Evolutionary conservation across 53 echinoderm and acorn worm genomes (phyloP), one percentile per base, ranked within the genome.

Genomic region (Holothuria leucospilota): DNA sequence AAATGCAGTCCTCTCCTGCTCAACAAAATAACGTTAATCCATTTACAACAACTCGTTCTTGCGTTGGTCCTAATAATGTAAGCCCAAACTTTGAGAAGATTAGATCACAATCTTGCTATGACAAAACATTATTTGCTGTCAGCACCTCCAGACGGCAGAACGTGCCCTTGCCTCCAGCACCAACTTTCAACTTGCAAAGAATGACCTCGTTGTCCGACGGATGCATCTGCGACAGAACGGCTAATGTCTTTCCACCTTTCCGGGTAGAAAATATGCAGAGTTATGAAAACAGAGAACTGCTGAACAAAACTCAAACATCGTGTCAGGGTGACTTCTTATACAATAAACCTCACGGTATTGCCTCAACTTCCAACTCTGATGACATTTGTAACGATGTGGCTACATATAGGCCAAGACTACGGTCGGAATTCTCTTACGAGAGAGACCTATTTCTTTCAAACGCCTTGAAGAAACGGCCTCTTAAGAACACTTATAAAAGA

Each of bases 401-500:
- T 9, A 23, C 80, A 5, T 6, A 9, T 59, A 29, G 60, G 20
- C 2, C 20, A 51, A 59, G 80, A 34, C 56, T 80, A 20, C 24
- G 53, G 6, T 80, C 80, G 2, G 80, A 80, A 15, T 80, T 80
- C 21, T 58, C 80, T 7, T 29, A 16, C 39, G 80, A 59, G 34
- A 51, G 80, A 38, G 80, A 80, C 34, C 59, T 62, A 20, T 60
- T 80, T 20, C 61, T 80, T 20, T 80, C 80, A 27, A 80, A 80
- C 8, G 59, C 56, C 16, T 20, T 80, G 59, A 80, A 80, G 59
- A 20, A 7, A n/a, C 29, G 53, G 27, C 26, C 80, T 18, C 11
- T 18, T 1, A 38, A 59, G 38, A 46, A 49, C 4, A 42, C 20
- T 13, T 1, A 24, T 14, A 13, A 13, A 29, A 27, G 67, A 6